phyloP scores from a whole-genome alignment of 2,888 invertebrate species.

The Aleiodes testaceus region DNA sequence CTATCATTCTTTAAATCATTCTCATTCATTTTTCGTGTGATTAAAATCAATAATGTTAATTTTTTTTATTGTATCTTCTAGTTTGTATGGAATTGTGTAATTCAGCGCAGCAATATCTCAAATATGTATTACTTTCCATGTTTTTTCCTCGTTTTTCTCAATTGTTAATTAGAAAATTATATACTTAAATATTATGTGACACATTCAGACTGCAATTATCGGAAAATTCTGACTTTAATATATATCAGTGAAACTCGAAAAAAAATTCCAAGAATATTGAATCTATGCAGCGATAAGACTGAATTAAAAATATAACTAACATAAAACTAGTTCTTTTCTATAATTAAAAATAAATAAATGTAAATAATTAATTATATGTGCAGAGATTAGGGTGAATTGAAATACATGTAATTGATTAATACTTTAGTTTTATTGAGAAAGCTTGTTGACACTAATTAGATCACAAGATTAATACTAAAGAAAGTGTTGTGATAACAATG shows the following conservation, averaged over 20 bases:
- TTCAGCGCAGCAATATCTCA: too few species aligned
- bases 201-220: slow-evolving; percentile 7
- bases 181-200: background rate
- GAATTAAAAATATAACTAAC: slow-evolving; percentile 20
- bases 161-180: too few species aligned
- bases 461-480: slow-evolving; percentile 33
- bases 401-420: slow-evolving; percentile 12
- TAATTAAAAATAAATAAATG: background rate
- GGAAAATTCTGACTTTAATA: background rate
- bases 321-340: background rate
- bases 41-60: too few species aligned
- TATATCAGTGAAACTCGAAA: background rate
- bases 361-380: slow-evolving; percentile 8
- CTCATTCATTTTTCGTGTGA: background rate
- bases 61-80: too few species aligned
- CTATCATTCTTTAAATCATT: slow-evolving; percentile 14
- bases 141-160: too few species aligned
- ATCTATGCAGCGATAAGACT: slow-evolving; percentile 26
- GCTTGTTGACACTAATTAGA: background rate
- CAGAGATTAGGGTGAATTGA: background rate
- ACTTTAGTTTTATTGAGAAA: background rate
- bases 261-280: slow-evolving; percentile 10
- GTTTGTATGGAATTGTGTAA: too few species aligned
- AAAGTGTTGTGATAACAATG: slow-evolving; percentile 29
- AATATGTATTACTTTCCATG: too few species aligned